These are phyloP conservation scores for Progne subis DNA, from an alignment of 2,113 vertebrate genomes.

Conservation along the genomic window DNA sequence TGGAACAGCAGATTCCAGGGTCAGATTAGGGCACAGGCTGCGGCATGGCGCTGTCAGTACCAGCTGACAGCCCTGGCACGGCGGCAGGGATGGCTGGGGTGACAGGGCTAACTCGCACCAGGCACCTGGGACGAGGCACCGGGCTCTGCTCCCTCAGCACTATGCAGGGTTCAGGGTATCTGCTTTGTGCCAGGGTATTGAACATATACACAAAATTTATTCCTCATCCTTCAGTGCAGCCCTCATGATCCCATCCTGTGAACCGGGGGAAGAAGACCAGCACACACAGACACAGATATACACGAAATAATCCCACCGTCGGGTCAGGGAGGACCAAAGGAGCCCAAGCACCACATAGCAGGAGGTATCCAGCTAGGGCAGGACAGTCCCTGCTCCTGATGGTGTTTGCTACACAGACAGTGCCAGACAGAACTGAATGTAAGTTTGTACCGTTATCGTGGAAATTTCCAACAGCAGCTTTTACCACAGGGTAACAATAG, in stretches of 20 bases:
- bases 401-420: not conserved
- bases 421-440: not conserved
- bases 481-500: slow-evolving; percentile 2
- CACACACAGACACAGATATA: not conserved
- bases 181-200: not conserved
- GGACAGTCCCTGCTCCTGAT: not conserved
- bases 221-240: too few species aligned
- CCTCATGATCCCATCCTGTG: not conserved
- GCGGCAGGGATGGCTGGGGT: not conserved
- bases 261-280: not conserved
- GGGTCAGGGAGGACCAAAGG: not conserved
- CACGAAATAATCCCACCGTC: not conserved
- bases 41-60: fast-evolving
- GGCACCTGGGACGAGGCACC: not conserved
- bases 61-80: not conserved
- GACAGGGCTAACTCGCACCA: not conserved
- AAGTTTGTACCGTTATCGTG: not conserved
- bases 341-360: fast-evolving
- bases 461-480: slow-evolving; percentile 43
- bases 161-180: not conserved
- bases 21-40: fast-evolving
- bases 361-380: not conserved
- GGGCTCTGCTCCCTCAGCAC: not conserved
- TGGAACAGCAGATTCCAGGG: not conserved
- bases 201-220: fast-evolving